Conservation (phyloP, 1,140 invertebrate species). For the Himalopsyche phryganea region DNA sequence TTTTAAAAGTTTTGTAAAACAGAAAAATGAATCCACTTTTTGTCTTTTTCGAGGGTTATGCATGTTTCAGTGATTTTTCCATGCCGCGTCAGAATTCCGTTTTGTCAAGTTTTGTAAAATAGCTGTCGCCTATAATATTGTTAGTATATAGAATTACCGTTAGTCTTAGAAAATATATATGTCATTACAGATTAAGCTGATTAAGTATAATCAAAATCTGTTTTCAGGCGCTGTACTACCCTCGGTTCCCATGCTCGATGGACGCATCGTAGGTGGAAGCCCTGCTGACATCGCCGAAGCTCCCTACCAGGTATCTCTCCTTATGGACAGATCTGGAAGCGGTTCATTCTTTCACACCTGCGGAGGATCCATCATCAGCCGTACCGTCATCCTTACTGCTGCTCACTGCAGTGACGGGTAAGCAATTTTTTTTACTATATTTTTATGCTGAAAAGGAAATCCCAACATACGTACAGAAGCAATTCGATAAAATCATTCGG, state of each 20-base stretch:
- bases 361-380: conserved; percentile 54
- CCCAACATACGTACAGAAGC: too few species aligned
- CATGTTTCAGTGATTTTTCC: neutral
- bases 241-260: conserved; percentile 35
- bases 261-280: conserved; percentile 52
- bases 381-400: conserved; percentile 51
- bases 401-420: conserved; percentile 53
- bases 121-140: too few species aligned
- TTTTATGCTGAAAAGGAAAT: too few species aligned
- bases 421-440: too few species aligned
- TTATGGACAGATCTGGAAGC: conserved; percentile 29
- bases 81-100: too few species aligned
- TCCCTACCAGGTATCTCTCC: conserved; percentile 51
- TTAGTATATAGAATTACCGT: too few species aligned
- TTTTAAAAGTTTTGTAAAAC: too few species aligned
- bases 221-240: conserved; percentile 8
- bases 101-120: too few species aligned
- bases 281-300: conserved; percentile 47
- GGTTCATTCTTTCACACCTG: conserved; percentile 42
- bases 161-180: neutral
- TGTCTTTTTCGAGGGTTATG: neutral
- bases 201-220: conserved; percentile 4
- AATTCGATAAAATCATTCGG: too few species aligned
- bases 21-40: too few species aligned
- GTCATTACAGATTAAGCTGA: neutral